Evolutionary conservation across 2,113 vertebrate genomes (phyloP).

Genomic region (Gobiocypris rarus): DNA sequence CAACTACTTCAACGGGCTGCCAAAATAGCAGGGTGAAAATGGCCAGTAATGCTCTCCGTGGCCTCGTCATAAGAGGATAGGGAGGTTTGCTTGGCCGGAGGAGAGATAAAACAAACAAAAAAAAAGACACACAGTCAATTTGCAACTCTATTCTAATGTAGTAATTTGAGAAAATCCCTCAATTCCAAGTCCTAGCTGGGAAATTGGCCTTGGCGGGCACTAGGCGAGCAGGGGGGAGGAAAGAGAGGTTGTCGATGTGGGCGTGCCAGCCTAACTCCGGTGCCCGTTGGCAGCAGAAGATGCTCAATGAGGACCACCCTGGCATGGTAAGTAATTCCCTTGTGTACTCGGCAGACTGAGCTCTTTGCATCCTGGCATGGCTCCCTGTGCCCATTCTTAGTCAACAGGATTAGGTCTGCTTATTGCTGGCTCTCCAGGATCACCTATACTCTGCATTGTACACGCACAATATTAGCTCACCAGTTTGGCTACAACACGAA

Average conservation of each 20-base stretch:
- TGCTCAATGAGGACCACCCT: constrained; percentile 65
- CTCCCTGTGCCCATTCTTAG: constrained; percentile 77
- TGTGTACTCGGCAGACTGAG: constrained; percentile 67
- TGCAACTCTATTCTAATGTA: constrained; percentile 55
- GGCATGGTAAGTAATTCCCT: constrained; percentile 73
- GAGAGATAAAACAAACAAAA: constrained; percentile 29
- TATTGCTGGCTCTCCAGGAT: constrained; percentile 66
- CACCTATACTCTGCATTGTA: constrained; percentile 71
- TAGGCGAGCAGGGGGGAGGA: constrained; percentile 32
- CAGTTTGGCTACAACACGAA: constrained; percentile 69
- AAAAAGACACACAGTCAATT: constrained; percentile 53
- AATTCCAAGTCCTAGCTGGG: constrained; percentile 53
- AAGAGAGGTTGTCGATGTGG: constrained; percentile 53
- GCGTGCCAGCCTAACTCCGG: constrained; percentile 60
- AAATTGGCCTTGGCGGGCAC: constrained; percentile 49
- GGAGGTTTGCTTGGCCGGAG: constrained; percentile 24
- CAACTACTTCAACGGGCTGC: neutral
- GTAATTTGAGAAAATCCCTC: constrained; percentile 57
- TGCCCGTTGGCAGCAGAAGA: constrained; percentile 68
- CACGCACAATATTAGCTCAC: constrained; percentile 71
- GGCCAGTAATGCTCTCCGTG: constrained; percentile 39
- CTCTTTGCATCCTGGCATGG: constrained; percentile 72
- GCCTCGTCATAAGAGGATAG: constrained; percentile 48
- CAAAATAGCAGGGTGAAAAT: constrained; percentile 31
- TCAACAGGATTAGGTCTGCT: constrained; percentile 71